Percentiles rank a stretch among this genome's conserved stretches.
Conservation (phyloP, 2,888 invertebrate species). For the Lycocerus yunnanus region DNA sequence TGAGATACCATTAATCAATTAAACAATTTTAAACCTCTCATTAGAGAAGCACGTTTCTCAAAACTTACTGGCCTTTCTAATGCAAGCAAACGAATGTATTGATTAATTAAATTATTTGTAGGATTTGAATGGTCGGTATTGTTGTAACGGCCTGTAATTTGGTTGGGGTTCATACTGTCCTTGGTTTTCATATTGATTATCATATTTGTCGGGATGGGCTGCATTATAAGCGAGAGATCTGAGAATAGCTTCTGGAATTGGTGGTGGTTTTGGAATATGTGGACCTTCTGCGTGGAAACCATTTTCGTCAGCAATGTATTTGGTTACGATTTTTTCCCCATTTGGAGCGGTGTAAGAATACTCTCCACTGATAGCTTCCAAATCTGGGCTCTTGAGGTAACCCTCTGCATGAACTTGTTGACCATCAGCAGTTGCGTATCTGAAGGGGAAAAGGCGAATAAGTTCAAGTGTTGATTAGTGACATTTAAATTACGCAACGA, state of each 20-base stretch:
- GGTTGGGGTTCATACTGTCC: neutral
- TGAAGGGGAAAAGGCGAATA: conserved; percentile 20
- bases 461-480: neutral
- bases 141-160: neutral
- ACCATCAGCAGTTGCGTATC: conserved; percentile 76
- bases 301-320: conserved; percentile 79
- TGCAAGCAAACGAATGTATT: neutral
- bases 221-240: conserved; percentile 56
- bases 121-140: neutral
- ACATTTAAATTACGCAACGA: neutral
- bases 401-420: conserved; percentile 69
- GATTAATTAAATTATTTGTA: neutral
- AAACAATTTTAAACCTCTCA: neutral
- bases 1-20: neutral
- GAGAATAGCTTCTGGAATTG: conserved; percentile 73
- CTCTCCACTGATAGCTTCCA: conserved; percentile 60
- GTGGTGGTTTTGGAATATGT: conserved; percentile 77
- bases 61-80: neutral
- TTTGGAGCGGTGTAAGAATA: conserved; percentile 65
- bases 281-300: conserved; percentile 78
- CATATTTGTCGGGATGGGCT: conserved; percentile 22
- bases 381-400: conserved; percentile 50
- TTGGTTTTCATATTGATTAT: neutral
- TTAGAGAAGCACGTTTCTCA: neutral
- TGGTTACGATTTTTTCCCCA: conserved; percentile 62